Evolutionary conservation across 2,888 invertebrate species (phyloP).

Genomic region (Noctuana brunneofusca): DNA sequence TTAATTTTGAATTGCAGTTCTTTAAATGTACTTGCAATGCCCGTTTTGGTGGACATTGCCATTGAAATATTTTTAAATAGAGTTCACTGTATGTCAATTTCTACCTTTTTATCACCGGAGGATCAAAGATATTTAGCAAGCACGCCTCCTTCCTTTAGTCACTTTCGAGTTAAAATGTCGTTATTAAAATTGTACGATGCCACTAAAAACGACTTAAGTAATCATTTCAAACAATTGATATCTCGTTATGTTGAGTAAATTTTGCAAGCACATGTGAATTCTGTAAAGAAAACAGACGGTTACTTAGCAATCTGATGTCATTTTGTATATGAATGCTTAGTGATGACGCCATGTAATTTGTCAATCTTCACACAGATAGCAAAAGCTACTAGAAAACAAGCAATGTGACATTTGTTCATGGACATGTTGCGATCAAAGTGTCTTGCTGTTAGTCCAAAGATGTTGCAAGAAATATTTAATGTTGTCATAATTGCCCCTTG

Average conservation of each 20-base stretch:
- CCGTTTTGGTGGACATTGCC: no score
- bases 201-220: constrained; percentile 3
- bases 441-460: not conserved
- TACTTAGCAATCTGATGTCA: constrained; percentile 15
- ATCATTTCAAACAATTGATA: constrained; percentile 9
- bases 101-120: no score
- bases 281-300: constrained; percentile 2
- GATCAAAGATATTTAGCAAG: no score
- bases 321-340: constrained; percentile 9
- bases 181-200: not conserved
- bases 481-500: no score
- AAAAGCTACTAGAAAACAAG: not conserved
- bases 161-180: not conserved
- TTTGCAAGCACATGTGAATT: constrained; percentile 19
- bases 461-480: no score
- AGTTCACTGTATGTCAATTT: no score
- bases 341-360: constrained; percentile 23
- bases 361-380: constrained; percentile 8
- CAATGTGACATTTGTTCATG: constrained; percentile 9
- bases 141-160: not conserved
- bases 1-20: no score
- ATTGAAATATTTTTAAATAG: no score
- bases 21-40: no score
- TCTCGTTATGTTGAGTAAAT: constrained; percentile 20
- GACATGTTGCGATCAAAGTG: constrained; percentile 10